phyloP scores from a whole-genome alignment of 1,140 invertebrate species.

The Zaprionus vittiger region DNA sequence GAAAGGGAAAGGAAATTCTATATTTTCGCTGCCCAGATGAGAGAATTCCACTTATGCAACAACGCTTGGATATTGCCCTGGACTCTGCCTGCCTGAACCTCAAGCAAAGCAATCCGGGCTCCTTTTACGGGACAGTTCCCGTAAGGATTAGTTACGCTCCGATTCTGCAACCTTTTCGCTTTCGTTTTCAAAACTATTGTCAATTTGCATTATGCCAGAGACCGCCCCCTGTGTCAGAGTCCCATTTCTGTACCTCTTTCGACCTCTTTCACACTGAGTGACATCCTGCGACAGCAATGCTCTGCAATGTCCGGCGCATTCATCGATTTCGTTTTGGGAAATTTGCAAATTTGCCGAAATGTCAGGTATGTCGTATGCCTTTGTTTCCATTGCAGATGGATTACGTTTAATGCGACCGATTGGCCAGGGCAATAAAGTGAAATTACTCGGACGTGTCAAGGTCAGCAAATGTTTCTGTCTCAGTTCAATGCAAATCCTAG shows the following conservation, averaged over 20 bases:
- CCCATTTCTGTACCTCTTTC: slow-evolving; percentile 38
- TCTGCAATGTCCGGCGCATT: slow-evolving; percentile 47
- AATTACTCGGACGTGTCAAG: slow-evolving; percentile 75
- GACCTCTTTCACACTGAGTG: slow-evolving; percentile 63
- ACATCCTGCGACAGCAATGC: slow-evolving; percentile 27
- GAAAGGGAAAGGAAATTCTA: slow-evolving; percentile 40
- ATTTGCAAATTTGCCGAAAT: slow-evolving; percentile 67
- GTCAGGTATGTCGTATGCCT: slow-evolving; percentile 61
- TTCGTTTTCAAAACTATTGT: slow-evolving; percentile 66
- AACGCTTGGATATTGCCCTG: no score
- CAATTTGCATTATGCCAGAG: slow-evolving; percentile 70
- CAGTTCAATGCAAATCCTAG: background rate
- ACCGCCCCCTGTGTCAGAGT: slow-evolving; percentile 64
- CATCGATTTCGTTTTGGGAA: slow-evolving; percentile 76
- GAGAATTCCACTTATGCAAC: slow-evolving; percentile 55
- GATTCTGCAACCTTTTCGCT: slow-evolving; percentile 71
- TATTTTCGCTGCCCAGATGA: slow-evolving; percentile 27
- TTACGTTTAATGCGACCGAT: slow-evolving; percentile 74
- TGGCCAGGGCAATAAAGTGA: slow-evolving; percentile 79
- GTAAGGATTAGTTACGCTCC: slow-evolving; percentile 70
- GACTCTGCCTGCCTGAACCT: background rate
- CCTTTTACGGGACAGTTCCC: no score
- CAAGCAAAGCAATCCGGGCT: slow-evolving; percentile 24
- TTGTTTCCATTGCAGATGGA: slow-evolving; percentile 71
- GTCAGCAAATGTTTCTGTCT: slow-evolving; percentile 30